These are phyloP conservation scores for Arctia plantaginis DNA, from an alignment of 2,888 invertebrate species.

Conservation along the genomic window DNA sequence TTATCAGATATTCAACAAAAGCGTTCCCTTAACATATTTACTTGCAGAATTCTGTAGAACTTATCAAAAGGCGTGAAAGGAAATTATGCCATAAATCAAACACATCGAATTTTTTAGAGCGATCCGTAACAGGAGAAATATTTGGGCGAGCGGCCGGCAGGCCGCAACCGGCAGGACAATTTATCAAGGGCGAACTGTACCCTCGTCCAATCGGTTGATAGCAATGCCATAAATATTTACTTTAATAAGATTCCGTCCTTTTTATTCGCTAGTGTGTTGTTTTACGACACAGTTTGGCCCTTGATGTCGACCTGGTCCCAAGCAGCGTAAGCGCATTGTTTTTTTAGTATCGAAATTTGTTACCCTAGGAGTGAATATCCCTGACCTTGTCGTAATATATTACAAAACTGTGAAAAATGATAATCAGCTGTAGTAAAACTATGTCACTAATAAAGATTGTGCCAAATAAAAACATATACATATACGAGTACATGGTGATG, in stretches of 20 bases:
- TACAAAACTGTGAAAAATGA: slow-evolving; percentile 48
- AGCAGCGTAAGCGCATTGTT: slow-evolving; percentile 74
- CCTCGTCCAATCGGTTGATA: slow-evolving; percentile 85
- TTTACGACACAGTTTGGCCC: slow-evolving; percentile 81
- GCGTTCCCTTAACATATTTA: slow-evolving; percentile 52
- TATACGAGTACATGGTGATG: slow-evolving; percentile 1
- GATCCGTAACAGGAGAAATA: slow-evolving; percentile 77
- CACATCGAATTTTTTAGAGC: slow-evolving; percentile 74
- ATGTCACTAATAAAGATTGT: slow-evolving; percentile 15
- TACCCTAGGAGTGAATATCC: slow-evolving; percentile 65
- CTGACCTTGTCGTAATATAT: slow-evolving; percentile 55
- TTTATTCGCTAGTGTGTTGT: slow-evolving; percentile 80
- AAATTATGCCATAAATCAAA: slow-evolving; percentile 80
- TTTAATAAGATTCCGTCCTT: slow-evolving; percentile 86
- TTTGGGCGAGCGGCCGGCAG: slow-evolving; percentile 75
- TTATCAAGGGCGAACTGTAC: slow-evolving; percentile 81
- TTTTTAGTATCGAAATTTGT: slow-evolving; percentile 70
- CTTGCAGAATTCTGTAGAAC: slow-evolving; percentile 57
- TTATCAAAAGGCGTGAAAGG: slow-evolving; percentile 73
- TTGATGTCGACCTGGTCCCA: slow-evolving; percentile 73
- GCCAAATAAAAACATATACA: slow-evolving; percentile 16
- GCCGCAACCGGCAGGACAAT: slow-evolving; percentile 80
- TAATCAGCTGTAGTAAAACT: slow-evolving; percentile 31
- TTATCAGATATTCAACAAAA: slow-evolving; percentile 47
- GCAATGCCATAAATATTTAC: slow-evolving; percentile 86